Base-by-base conservation (phyloP, 2,797 vertebrate species). In the Spondyliosoma cantharus region DNA sequence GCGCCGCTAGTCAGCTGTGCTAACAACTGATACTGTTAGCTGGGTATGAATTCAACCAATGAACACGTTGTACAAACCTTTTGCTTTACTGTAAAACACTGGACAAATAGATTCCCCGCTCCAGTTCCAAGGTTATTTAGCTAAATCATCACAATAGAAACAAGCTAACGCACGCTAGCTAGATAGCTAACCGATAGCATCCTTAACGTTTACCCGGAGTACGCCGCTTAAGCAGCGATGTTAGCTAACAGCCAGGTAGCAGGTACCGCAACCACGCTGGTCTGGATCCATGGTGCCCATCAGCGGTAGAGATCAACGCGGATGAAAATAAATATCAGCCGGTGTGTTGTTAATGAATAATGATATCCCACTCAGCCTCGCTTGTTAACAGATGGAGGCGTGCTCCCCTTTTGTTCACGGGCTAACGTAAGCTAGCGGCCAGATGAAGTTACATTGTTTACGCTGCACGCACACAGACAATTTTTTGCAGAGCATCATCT, bases 401-500 rank as follows among this genome's bases (percentile, higher is more conserved):
- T 90, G 88, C 86, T 93, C 77, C 85, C 92, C 70, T 94, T 94
- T 94, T 94, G 94, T 94, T 93, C 90, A 73, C 45, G 77, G 56
- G 92, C 93, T 93, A 93, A 85, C 90, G 82, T 91, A 66, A 92
- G 92, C 91, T 93, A 92, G 90, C 93, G 75, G 78, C 84, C 90
- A 78, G 88, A 91, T 94, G 89, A 94, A 94, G 91, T 94, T 92
- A 88, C 92, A 92, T 92, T 95, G 94, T 95, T 95, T 95, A 93
- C 92, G 87, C 78, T 83, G 89, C 88, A 87, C 90, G 90, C 92
- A 85, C 86, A 87, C 84, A 87, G 75, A 84, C 83, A 85, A 62
- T 86, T 86, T 86, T 85, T 85, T 78, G 76, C 83, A 88, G 88
- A 92, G 92, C 94, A 94, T 93, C 93, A 83, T 93, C 91, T 89